Base-by-base conservation (phyloP, 2,113 vertebrate genomes). In the Neoarius graeffei region DNA sequence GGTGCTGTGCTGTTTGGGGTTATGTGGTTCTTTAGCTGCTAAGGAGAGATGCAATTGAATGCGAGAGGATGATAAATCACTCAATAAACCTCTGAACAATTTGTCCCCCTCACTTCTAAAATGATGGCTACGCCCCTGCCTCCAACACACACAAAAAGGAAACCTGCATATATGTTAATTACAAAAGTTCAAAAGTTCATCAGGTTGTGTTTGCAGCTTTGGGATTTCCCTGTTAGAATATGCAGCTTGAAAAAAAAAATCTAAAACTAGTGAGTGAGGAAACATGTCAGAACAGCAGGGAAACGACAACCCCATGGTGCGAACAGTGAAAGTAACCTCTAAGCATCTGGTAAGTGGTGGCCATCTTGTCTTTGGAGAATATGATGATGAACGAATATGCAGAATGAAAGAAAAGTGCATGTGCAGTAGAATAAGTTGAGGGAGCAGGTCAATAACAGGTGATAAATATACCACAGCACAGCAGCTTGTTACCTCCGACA, bases 221-320 rank as follows among this genome's bases (percentile, higher is more conserved):
- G 15, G 56, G 80, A 60, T 59, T 5, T 81, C 80, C 27, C 80
- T 27, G 11, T 54, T 54, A 25, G 8, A 81, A 42, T 35, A 9
- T 60, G 82, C 50, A 82, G 4, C 20, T 4, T 8, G 0, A n/a
- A 71, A 25, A 56, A 42, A 35, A 35, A 14, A 5, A 67, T 52
- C 50, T 27, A n/a, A 13, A 20, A 35, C 10, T 60, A 87, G 64
- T 71, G 59, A 71, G 54, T 20, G 7, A 59, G 64, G 10, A 48
- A 81, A 50, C 50, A 81, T 67, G 19, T 67, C 76, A 30, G 19
- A 79, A 56, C 50, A 27, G 52, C 77, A 87, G 77, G 19, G 23
- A 87, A 81, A 71, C 4, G 86, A 81, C 79, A 81, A 50, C 86
- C 86, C 48, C 85, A n/a, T 54, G 74, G 60, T 73, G 86, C 27